Evolutionary conservation across 2,888 invertebrate genomes (phyloP).

Genomic region (Lasioglossum pauxillum): DNA sequence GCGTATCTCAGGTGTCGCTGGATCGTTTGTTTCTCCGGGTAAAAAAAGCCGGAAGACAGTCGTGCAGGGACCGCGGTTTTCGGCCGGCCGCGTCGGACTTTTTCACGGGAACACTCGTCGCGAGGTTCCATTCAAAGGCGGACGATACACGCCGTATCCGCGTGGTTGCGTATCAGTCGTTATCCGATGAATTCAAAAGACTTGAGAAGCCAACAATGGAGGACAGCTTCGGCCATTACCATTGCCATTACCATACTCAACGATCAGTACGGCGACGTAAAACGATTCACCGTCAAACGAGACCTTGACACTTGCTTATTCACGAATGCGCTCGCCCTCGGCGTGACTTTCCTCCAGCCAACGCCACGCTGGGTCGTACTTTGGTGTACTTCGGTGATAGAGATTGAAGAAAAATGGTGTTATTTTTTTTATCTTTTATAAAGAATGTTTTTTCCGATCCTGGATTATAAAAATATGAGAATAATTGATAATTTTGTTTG

Average conservation of each 20-base stretch:
- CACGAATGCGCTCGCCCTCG: constrained; percentile 35
- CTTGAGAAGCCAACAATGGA: constrained; percentile 59
- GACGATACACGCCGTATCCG: constrained; percentile 29
- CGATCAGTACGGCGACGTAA: constrained; percentile 47
- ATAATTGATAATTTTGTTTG: too few species aligned
- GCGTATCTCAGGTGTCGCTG: constrained; percentile 23
- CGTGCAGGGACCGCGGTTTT: background rate
- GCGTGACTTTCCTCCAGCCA: background rate
- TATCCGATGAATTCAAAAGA: constrained; percentile 65
- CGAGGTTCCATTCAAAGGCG: background rate
- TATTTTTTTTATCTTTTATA: too few species aligned
- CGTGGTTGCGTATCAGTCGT: constrained; percentile 54
- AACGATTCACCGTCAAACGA: constrained; percentile 58
- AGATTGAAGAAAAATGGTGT: too few species aligned
- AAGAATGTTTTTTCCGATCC: too few species aligned
- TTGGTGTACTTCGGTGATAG: too few species aligned
- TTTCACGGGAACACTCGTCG: background rate
- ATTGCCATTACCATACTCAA: constrained; percentile 67
- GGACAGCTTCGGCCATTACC: constrained; percentile 63
- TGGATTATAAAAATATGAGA: too few species aligned
- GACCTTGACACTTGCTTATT: constrained; percentile 68
- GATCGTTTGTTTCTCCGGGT: constrained; percentile 33
- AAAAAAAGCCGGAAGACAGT: background rate
- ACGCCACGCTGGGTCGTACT: background rate
- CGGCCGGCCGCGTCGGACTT: background rate